Evolutionary conservation across 2,113 vertebrate genomes (phyloP).

Genomic region (Redunca redunca): DNA sequence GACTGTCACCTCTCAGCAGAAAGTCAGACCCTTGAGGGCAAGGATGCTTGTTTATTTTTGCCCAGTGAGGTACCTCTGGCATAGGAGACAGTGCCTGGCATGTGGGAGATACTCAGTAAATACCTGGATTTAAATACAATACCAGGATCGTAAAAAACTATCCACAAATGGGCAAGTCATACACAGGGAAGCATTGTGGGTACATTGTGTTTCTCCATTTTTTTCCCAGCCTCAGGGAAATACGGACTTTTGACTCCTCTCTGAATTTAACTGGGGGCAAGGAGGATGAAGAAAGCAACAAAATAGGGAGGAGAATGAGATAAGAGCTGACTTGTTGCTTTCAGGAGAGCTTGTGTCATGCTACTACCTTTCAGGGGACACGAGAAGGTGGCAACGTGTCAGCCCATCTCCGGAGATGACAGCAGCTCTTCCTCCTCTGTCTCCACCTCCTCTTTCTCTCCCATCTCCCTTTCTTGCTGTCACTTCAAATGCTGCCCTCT

Average conservation of each 20-base stretch:
- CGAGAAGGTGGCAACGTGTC: background rate
- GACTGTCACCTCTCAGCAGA: too few species aligned
- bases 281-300: background rate
- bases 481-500: slow-evolving; percentile 35
- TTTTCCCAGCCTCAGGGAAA: background rate
- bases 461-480: background rate
- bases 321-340: background rate
- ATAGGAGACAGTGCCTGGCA: background rate
- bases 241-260: rapidly evolving
- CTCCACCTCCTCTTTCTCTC: background rate
- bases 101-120: rapidly evolving
- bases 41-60: background rate
- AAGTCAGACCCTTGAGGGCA: rapidly evolving
- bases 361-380: background rate
- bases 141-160: background rate
- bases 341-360: background rate
- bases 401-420: background rate
- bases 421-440: background rate
- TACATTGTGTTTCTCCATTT: rapidly evolving
- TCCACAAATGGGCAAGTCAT: rapidly evolving
- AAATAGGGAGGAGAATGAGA: rapidly evolving
- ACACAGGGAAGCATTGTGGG: background rate
- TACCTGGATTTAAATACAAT: too few species aligned
- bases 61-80: too few species aligned
- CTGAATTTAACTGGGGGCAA: background rate